These are phyloP conservation scores for Euplagia quadripunctaria DNA, from an alignment of 2,888 invertebrate species.

Conservation along the genomic window DNA sequence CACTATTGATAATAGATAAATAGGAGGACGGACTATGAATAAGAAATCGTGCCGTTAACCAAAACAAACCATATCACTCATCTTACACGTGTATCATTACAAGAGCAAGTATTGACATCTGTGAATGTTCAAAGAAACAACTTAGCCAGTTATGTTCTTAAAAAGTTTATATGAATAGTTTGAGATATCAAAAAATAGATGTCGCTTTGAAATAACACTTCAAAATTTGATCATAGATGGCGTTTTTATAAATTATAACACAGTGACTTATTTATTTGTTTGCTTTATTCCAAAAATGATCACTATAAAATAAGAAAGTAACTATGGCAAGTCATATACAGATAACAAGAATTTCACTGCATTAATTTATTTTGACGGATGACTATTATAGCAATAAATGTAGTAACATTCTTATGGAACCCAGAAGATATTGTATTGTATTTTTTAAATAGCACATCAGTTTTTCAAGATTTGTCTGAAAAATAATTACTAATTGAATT, in stretches of 20 bases:
- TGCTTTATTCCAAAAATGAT: no score
- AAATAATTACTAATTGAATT: no score
- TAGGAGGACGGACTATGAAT: not conserved
- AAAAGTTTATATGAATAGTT: not conserved
- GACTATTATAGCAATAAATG: no score
- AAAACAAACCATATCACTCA: conserved; percentile 36
- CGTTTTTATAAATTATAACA: not conserved
- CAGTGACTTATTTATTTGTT: not conserved
- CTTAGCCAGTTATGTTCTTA: not conserved
- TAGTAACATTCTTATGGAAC: no score
- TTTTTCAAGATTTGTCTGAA: no score
- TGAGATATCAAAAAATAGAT: not conserved
- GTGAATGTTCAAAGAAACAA: not conserved
- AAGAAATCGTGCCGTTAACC: conserved; percentile 23
- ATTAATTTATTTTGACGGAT: no score
- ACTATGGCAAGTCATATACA: not conserved
- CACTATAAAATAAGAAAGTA: no score
- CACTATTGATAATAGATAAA: conserved; percentile 33
- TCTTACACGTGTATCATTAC: conserved; percentile 24
- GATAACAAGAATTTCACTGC: no score
- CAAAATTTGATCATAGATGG: conserved; percentile 1
- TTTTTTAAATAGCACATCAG: no score
- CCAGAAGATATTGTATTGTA: no score
- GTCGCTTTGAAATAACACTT: not conserved
- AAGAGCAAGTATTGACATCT: conserved; percentile 37